Base-by-base conservation (phyloP, 1,140 invertebrate genomes). In the Sycobia sp. region DNA sequence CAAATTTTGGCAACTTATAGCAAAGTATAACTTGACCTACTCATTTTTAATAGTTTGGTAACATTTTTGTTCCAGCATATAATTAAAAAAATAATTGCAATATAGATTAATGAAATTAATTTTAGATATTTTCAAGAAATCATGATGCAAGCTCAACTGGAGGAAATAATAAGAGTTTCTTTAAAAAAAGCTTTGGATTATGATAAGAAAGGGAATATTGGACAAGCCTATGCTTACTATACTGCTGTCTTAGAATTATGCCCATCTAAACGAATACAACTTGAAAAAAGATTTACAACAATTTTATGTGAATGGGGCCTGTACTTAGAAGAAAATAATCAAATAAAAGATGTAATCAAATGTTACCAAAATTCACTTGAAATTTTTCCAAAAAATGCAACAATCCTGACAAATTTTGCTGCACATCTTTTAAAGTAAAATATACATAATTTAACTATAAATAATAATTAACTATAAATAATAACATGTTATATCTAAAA, bases 141-240 rank as follows among this genome's bases (percentile, higher is more conserved):
- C n/a, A 61, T 36, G 27, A 75, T 76, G 73, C 70, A 76, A 59
- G 55, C 56, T 36, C 73, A 76, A 58, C 53, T 76, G 41, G 68
- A 72, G 14, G 55, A 68, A 4, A 70, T 76, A 51, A 53, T 75
- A 23, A 53, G 71, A 29, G 59, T 72, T 22, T 73, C 74, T 2
- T 58, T 76, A 53, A 67, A 73, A 69, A 76, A 74, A 60, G 75
- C 75, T 39, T 67, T 63, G 22, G 71, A 72, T 57, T 68, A 75
- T 22, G 69, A 71, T 22, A 59, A 62, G 16, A 65, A 43, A 55
- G 73, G 73, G 39, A 73, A 79, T 47, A 67, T 72, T 54, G 78
- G 77, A 8, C 70, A 76, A 66, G 78, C 80, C 25, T 81, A 80
- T 68, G 74, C 76, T 50, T 75, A 80, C 72, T 78, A 76, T 34